phyloP scores from a whole-genome alignment of 2,113 vertebrate species.

The Mirounga angustirostris region DNA sequence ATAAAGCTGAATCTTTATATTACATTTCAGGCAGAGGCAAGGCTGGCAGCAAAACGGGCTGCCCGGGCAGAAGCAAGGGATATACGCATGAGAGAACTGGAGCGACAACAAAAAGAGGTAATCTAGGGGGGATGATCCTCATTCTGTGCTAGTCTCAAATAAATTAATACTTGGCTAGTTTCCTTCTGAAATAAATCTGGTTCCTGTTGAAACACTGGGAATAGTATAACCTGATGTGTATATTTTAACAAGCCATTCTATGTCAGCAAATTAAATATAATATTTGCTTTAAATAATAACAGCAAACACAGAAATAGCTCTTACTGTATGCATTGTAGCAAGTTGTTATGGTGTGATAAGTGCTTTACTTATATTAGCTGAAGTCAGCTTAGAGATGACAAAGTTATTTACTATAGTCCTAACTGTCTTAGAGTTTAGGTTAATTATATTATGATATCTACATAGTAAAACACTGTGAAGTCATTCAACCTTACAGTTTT shows the following conservation, averaged over 20 bases:
- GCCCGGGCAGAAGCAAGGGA: constrained; percentile 98
- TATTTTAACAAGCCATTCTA: background rate
- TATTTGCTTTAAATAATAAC: constrained; percentile 34
- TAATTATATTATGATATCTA: background rate
- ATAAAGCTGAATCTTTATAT: constrained; percentile 54
- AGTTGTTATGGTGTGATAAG: background rate
- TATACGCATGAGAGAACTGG: constrained; percentile 98
- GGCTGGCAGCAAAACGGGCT: constrained; percentile 96
- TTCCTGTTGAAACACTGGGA: background rate
- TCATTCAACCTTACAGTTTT: background rate
- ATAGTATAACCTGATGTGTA: background rate
- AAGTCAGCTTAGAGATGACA: background rate
- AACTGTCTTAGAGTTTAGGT: background rate
- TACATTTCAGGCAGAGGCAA: constrained; percentile 95
- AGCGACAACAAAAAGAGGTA: constrained; percentile 99
- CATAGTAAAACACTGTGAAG: background rate
- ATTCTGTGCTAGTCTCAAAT: background rate
- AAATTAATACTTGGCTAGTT: background rate
- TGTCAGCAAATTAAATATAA: background rate
- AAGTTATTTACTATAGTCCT: background rate
- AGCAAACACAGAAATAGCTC: background rate
- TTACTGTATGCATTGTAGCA: background rate
- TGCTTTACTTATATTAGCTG: background rate
- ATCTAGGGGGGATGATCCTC: background rate
- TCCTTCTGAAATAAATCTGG: constrained; percentile 2